Conservation (phyloP, 2,113 vertebrate genomes). For the Piaya cayana region DNA sequence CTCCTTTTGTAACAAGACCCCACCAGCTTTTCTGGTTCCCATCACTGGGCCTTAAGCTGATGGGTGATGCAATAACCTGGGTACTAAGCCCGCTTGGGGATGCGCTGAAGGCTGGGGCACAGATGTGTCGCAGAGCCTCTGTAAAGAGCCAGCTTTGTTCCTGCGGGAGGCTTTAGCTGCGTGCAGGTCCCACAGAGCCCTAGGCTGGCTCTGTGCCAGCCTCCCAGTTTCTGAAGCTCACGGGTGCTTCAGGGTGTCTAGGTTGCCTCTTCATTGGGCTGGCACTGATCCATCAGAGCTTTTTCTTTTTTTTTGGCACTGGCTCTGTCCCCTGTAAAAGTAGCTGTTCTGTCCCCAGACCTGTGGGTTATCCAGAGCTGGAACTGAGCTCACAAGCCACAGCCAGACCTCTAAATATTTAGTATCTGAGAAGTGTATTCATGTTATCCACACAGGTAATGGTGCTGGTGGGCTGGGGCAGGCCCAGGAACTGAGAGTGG, state of each 20-base stretch:
- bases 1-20: background rate
- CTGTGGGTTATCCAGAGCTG: background rate
- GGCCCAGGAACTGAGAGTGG: background rate
- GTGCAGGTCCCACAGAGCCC: background rate
- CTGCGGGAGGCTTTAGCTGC: background rate
- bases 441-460: rapidly evolving
- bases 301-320: background rate
- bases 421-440: background rate
- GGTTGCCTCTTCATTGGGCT: background rate
- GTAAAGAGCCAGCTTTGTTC: background rate
- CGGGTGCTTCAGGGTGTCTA: background rate
- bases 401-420: background rate
- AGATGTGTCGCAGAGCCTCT: background rate
- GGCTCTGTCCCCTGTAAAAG: background rate
- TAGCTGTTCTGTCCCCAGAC: background rate
- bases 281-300: background rate
- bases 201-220: background rate
- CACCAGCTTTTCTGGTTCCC: background rate
- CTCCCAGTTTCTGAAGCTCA: background rate
- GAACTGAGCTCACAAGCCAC: rapidly evolving
- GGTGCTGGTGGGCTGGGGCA: background rate
- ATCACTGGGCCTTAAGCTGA: background rate
- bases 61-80: background rate
- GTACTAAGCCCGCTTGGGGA: background rate
- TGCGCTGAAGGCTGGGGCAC: background rate